These are phyloP conservation scores for Staurois parvus DNA, from an alignment of 2,797 vertebrate species.

Conservation along the genomic window DNA sequence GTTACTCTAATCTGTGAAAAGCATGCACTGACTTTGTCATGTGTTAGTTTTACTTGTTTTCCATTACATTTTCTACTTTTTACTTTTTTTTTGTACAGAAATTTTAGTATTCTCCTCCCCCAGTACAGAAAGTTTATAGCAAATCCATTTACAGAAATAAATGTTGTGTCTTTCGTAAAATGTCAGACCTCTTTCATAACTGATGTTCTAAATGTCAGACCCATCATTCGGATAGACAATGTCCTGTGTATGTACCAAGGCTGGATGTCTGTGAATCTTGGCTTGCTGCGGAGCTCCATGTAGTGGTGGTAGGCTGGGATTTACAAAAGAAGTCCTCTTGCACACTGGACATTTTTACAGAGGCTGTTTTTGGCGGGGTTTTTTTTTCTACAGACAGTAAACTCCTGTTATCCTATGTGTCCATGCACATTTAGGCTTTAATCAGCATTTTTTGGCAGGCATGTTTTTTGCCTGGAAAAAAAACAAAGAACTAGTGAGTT, in stretches of 20 bases:
- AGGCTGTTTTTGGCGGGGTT: too few species aligned
- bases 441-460: too few species aligned
- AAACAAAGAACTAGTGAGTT: too few species aligned
- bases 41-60: background rate
- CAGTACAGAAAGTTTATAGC: background rate
- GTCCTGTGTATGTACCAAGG: background rate
- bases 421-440: too few species aligned
- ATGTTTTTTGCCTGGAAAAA: too few species aligned
- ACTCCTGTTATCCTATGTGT: too few species aligned
- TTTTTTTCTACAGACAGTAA: too few species aligned
- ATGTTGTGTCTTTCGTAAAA: background rate
- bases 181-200: background rate
- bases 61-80: background rate
- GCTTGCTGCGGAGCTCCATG: too few species aligned
- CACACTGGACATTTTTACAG: too few species aligned
- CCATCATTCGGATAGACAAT: background rate
- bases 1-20: too few species aligned
- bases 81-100: background rate
- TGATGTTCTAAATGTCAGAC: background rate
- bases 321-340: too few species aligned
- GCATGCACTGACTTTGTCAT: constrained; percentile 22
- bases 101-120: background rate
- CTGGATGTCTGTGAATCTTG: background rate
- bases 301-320: too few species aligned
- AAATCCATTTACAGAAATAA: constrained; percentile 22